These are phyloP conservation scores for Drosophila picticornis DNA, from an alignment of 2,888 invertebrate species.

Conservation along the genomic window DNA sequence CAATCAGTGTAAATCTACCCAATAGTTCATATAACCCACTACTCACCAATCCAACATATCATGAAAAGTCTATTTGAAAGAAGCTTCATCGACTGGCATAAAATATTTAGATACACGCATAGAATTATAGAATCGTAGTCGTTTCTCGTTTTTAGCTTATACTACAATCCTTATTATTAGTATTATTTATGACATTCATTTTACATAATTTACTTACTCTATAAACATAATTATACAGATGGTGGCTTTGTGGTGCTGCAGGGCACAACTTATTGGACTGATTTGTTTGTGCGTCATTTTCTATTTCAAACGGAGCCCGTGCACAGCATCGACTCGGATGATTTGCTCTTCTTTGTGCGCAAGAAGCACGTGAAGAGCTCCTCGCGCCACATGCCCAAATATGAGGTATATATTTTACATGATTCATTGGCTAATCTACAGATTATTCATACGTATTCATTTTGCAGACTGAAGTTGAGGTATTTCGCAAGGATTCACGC, in stretches of 20 bases:
- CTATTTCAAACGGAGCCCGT: conserved; percentile 93
- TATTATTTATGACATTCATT: neutral
- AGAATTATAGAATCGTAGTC: neutral
- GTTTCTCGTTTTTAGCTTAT: neutral
- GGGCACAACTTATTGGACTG: conserved; percentile 98
- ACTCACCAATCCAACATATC: neutral
- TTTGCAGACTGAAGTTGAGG: conserved; percentile 95
- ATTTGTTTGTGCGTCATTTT: conserved; percentile 97
- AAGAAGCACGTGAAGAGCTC: conserved; percentile 95
- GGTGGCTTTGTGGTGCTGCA: conserved; percentile 96
- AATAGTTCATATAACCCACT: neutral
- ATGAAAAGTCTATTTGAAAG: neutral
- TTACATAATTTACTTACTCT: neutral
- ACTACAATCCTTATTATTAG: neutral
- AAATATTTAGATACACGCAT: neutral
- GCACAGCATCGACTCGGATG: conserved; percentile 94
- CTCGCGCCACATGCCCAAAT: conserved; percentile 94
- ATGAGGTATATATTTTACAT: conserved; percentile 88
- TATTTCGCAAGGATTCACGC: conserved; percentile 98
- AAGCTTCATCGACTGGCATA: neutral
- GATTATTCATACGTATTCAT: neutral
- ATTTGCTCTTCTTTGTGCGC: conserved; percentile 97
- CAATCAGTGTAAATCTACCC: neutral
- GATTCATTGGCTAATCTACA: neutral
- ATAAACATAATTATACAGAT: conserved; percentile 87